Conservation (phyloP, 2,797 vertebrate species). For the Pseudochirops corinnae region DNA sequence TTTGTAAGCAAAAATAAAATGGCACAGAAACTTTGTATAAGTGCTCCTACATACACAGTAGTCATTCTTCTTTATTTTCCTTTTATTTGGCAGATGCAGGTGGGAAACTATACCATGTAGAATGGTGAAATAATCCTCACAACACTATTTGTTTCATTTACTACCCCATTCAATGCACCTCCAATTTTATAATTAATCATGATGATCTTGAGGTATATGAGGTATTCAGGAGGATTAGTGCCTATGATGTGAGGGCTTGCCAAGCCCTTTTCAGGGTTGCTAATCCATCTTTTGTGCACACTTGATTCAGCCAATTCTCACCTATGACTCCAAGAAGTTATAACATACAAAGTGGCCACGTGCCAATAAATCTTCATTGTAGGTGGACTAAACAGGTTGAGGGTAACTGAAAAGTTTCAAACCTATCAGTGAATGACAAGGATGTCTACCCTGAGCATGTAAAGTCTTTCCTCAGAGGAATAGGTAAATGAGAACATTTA, state of each 20-base stretch:
- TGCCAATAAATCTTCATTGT: not conserved
- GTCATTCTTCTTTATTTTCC: not conserved
- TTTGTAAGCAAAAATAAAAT: not conserved
- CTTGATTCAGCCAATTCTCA: too few species aligned
- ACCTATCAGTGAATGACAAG: too few species aligned
- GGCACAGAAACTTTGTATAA: not conserved
- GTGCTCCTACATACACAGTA: not conserved
- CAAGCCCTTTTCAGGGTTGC: too few species aligned
- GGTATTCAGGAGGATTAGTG: too few species aligned
- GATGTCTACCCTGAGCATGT: too few species aligned
- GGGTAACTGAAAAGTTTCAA: too few species aligned
- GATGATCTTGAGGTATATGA: slow-evolving; percentile 87
- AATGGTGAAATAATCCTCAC: too few species aligned
- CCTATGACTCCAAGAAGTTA: not conserved
- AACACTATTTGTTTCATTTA: too few species aligned
- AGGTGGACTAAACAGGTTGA: too few species aligned
- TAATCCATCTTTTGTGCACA: not conserved
- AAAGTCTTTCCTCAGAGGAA: too few species aligned
- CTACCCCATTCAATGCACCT: slow-evolving; percentile 84
- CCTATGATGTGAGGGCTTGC: too few species aligned
- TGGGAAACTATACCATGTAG: not conserved
- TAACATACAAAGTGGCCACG: not conserved
- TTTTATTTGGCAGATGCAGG: not conserved
- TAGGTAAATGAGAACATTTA: too few species aligned
- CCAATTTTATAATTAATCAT: slow-evolving; percentile 96